phyloP scores from a whole-genome alignment of 2,797 vertebrate species.

The Gymnoscopelus braueri region DNA sequence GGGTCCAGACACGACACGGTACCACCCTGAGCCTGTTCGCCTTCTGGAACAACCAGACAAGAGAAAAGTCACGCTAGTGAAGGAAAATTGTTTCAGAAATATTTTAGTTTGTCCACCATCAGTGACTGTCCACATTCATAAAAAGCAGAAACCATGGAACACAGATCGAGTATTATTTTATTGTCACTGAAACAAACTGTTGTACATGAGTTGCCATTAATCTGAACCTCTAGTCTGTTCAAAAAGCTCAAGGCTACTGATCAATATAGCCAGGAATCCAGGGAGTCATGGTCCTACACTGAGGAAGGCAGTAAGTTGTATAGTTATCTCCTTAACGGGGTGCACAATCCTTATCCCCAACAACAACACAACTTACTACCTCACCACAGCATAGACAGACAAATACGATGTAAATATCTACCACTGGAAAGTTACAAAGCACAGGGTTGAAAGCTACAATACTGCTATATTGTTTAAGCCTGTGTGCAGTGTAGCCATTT shows the following conservation, averaged over 20 bases:
- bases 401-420: constrained; percentile 4
- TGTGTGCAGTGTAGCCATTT: not conserved
- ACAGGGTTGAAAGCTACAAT: not conserved
- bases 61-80: constrained; percentile 26
- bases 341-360: constrained; percentile 88
- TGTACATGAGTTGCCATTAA: too few species aligned
- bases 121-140: not conserved
- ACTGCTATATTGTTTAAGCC: constrained; percentile 2
- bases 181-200: not conserved
- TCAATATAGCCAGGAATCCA: not conserved
- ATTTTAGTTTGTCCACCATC: not conserved
- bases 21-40: constrained; percentile 80
- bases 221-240: too few species aligned
- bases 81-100: too few species aligned
- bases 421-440: not conserved
- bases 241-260: not conserved
- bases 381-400: constrained; percentile 83
- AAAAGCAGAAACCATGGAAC: not conserved
- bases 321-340: constrained; percentile 94
- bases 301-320: constrained; percentile 98
- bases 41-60: constrained; percentile 70
- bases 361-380: constrained; percentile 99
- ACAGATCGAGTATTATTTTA: not conserved
- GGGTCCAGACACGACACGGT: constrained; percentile 80
- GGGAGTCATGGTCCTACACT: constrained; percentile 48